Percentiles rank a stretch among this genome's conserved stretches.
Evolutionary conservation across 2,113 vertebrate species (phyloP).

Genomic region (Echinops telfairi): DNA sequence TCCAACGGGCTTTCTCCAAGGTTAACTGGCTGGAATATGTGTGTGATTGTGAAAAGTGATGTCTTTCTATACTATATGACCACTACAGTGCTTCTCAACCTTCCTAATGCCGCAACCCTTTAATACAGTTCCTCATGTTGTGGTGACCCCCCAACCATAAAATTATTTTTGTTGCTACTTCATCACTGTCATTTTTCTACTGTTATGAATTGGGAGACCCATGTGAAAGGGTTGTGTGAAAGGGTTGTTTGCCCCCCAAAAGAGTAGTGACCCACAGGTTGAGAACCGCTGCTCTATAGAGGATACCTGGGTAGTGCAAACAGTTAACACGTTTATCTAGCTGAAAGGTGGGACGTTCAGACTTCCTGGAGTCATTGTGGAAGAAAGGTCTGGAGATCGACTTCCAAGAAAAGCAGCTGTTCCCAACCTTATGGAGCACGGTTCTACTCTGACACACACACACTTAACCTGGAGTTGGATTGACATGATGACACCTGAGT

Average conservation of each 20-base stretch:
- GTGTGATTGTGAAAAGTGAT: no score
- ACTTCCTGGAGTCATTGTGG: background rate
- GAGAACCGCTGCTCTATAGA: background rate
- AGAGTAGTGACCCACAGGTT: no score
- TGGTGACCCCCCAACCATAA: no score
- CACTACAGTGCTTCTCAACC: no score
- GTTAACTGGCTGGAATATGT: background rate
- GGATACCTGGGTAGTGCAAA: background rate
- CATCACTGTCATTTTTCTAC: no score
- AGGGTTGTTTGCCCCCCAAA: no score
- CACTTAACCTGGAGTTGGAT: background rate
- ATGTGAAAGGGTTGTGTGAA: no score
- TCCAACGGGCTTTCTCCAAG: background rate
- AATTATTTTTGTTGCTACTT: no score
- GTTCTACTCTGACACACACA: background rate
- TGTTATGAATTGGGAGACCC: no score
- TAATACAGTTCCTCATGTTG: no score
- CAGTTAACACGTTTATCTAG: background rate
- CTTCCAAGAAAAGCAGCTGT: background rate
- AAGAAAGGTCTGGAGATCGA: background rate
- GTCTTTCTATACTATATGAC: no score
- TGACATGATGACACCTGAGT: background rate
- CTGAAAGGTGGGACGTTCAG: background rate
- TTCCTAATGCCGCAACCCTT: no score
- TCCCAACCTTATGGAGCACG: background rate